A percentile compares a stretch with the other conserved stretches of the same genome.
These are phyloP conservation scores for Xestia c-nigrum DNA, from an alignment of 2,888 invertebrate genomes.

Conservation along the genomic window DNA sequence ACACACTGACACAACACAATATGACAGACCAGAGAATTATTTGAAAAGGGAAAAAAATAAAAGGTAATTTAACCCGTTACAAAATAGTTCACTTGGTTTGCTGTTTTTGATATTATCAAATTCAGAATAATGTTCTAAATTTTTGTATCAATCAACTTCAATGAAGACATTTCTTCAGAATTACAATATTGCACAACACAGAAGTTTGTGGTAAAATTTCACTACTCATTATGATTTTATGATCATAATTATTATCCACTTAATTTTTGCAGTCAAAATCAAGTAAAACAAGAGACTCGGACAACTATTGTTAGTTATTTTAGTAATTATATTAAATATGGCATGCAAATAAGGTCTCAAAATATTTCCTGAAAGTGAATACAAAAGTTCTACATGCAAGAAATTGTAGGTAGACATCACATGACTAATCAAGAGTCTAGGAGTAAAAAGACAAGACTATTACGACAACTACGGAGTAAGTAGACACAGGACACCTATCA, in stretches of 20 bases:
- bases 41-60: neutral
- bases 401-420: neutral
- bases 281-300: neutral
- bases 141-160: neutral
- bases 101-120: neutral
- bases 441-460: neutral
- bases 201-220: neutral
- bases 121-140: neutral
- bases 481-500: conserved; percentile 22
- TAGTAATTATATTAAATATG: conserved; percentile 5
- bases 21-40: neutral
- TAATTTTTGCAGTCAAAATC: neutral
- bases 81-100: neutral
- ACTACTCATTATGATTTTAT: neutral
- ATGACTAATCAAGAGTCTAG: neutral
- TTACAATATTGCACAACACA: neutral
- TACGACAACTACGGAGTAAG: conserved; percentile 27
- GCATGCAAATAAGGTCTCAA: conserved; percentile 29
- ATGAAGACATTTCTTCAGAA: neutral
- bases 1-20: neutral
- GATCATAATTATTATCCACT: neutral
- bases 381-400: neutral
- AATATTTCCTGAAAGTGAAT: neutral
- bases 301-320: conserved; percentile 21
- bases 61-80: neutral